Evolutionary conservation across 1,140 invertebrate genomes (phyloP).

Genomic region (Drosophila ogumai): DNA sequence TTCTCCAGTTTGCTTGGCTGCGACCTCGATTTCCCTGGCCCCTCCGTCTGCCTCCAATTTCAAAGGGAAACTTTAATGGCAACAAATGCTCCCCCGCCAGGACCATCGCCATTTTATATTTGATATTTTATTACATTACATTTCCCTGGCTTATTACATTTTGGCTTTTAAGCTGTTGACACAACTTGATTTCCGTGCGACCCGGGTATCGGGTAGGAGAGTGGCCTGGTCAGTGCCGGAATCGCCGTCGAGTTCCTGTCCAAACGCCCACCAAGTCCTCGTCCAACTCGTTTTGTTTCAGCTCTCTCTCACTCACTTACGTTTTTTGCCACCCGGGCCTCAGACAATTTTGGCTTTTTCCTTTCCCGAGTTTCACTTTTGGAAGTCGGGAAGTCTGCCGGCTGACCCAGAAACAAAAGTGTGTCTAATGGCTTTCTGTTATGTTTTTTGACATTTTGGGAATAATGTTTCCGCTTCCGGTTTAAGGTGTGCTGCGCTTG

Average conservation of each 20-base stretch:
- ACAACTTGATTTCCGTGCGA: conserved; percentile 79
- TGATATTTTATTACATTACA: conserved; percentile 84
- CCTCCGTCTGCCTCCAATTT: conserved; percentile 56
- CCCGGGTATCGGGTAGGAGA: background rate
- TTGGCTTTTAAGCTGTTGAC: conserved; percentile 84
- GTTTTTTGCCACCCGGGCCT: conserved; percentile 10
- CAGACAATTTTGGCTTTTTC: conserved; percentile 48
- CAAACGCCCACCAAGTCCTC: conserved; percentile 30
- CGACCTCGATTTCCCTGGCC: conserved; percentile 2
- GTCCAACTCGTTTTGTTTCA: conserved; percentile 69
- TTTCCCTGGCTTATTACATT: conserved; percentile 84
- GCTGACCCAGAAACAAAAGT: conserved; percentile 79
- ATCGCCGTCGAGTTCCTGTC: conserved; percentile 44
- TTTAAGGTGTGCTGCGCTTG: conserved; percentile 73
- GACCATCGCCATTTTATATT: conserved; percentile 65
- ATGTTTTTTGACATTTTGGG: conserved; percentile 82
- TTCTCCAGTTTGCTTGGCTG: conserved; percentile 2
- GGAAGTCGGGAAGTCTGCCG: conserved; percentile 47
- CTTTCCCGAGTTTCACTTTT: conserved; percentile 61
- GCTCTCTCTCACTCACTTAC: background rate
- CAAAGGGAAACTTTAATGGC: conserved; percentile 79
- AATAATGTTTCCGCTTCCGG: conserved; percentile 82
- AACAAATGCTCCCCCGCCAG: conserved; percentile 67
- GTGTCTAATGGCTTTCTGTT: conserved; percentile 80
- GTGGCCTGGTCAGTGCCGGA: conserved; percentile 42